Percentiles rank a stretch among this genome's conserved stretches.
Evolutionary conservation across 2,888 invertebrate species (phyloP).

Genomic region (Amiota communis): DNA sequence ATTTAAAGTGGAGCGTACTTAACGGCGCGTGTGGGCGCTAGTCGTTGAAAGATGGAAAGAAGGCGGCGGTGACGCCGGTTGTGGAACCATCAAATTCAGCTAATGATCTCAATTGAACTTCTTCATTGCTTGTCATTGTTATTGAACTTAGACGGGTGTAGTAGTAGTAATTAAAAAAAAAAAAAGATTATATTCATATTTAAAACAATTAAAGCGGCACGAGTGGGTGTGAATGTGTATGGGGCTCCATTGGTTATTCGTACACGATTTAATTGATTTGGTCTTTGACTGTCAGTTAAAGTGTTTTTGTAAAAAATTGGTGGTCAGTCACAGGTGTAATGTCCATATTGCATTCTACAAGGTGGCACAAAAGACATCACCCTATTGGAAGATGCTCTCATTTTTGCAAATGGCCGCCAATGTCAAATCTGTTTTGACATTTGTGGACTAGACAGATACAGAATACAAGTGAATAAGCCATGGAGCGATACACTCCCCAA

Average conservation of each 20-base stretch:
- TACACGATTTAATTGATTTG: not conserved
- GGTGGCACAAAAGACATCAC: no score
- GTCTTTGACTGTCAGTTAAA: not conserved
- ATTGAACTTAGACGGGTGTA: conserved; percentile 8
- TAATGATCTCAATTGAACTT: conserved; percentile 11
- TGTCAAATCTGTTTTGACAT: no score
- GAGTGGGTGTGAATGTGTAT: not conserved
- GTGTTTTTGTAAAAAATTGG: not conserved
- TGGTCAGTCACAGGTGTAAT: not conserved
- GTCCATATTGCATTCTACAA: not conserved
- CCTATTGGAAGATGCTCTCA: no score
- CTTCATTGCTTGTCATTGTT: conserved; percentile 14
- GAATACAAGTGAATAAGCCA: no score
- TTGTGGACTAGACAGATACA: no score
- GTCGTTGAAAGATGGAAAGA: not conserved
- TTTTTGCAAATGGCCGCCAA: no score
- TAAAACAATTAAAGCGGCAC: not conserved
- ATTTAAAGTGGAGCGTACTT: not conserved
- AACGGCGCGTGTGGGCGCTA: not conserved
- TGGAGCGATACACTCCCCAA: no score
- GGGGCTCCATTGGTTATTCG: no score
- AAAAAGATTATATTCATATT: not conserved
- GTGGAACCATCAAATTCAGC: not conserved
- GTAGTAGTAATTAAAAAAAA: conserved; percentile 3
- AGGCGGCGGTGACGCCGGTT: not conserved